Percentiles rank a stretch among this genome's conserved stretches.
These are phyloP conservation scores for Criorhina ranunculi DNA, from an alignment of 2,888 invertebrate species.

Conservation along the genomic window DNA sequence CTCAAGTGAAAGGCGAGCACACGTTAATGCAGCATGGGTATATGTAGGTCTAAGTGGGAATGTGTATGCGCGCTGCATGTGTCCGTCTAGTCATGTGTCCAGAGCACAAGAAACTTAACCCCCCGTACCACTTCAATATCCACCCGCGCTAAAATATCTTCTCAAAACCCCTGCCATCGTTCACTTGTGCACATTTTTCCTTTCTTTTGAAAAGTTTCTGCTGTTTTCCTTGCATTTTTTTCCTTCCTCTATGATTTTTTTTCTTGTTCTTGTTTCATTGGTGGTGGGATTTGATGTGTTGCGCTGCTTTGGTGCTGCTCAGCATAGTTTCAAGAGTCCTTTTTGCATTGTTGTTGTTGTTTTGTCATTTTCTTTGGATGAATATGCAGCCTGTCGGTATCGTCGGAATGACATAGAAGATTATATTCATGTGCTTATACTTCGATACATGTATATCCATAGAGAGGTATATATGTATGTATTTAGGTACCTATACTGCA, in stretches of 20 bases:
- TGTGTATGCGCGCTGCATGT: conserved; percentile 45
- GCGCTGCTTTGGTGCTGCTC: conserved; percentile 17
- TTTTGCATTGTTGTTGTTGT: conserved; percentile 40
- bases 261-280: conserved; percentile 26
- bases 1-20: conserved; percentile 56
- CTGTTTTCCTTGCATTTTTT: conserved; percentile 34
- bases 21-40: conserved; percentile 49
- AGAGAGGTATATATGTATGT: background rate
- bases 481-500: background rate
- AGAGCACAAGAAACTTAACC: conserved; percentile 66
- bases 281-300: conserved; percentile 52
- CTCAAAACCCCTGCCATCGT: background rate
- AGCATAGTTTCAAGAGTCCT: conserved; percentile 53
- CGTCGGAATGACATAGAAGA: conserved; percentile 21
- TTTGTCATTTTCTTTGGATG: conserved; percentile 24
- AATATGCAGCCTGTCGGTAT: conserved; percentile 40
- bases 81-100: conserved; percentile 71
- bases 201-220: conserved; percentile 48
- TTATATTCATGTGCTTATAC: conserved; percentile 18
- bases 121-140: conserved; percentile 23
- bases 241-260: conserved; percentile 16
- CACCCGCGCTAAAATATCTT: conserved; percentile 41
- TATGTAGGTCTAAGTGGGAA: conserved; percentile 21
- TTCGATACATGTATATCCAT: background rate
- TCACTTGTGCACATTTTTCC: conserved; percentile 45